phyloP scores from a whole-genome alignment of 1,140 invertebrate genomes.

The Chelonus insularis region DNA sequence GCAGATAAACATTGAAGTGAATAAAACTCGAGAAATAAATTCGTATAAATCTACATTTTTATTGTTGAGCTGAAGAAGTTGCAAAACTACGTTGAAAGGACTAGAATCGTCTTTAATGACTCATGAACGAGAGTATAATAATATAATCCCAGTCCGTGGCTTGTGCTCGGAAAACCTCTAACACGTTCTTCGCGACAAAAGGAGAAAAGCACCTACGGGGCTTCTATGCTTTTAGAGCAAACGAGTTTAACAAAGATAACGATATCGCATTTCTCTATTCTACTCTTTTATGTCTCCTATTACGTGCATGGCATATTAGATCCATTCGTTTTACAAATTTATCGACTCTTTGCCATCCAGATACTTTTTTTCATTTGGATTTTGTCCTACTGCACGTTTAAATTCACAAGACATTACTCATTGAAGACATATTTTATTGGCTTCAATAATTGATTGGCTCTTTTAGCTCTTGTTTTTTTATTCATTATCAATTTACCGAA shows the following conservation, averaged over 20 bases:
- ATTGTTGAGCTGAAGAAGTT: constrained; percentile 10
- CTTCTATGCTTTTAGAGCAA: not conserved
- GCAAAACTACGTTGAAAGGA: constrained; percentile 21
- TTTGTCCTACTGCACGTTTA: too few relatives aligned
- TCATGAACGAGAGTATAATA: constrained; percentile 17
- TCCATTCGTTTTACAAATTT: constrained; percentile 22
- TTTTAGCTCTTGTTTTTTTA: too few relatives aligned
- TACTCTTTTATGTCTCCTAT: not conserved
- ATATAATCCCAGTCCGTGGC: constrained; percentile 19
- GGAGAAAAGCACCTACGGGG: not conserved
- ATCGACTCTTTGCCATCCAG: not conserved
- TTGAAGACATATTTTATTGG: too few relatives aligned
- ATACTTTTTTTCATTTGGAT: not conserved
- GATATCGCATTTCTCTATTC: constrained; percentile 4
- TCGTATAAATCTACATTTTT: too few relatives aligned
- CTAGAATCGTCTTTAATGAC: constrained; percentile 8
- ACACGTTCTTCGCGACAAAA: constrained; percentile 17
- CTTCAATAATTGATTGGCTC: too few relatives aligned
- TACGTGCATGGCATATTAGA: constrained; percentile 16
- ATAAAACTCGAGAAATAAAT: too few relatives aligned
- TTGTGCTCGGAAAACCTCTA: not conserved
- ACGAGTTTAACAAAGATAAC: constrained; percentile 7
- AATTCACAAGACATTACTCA: too few relatives aligned
- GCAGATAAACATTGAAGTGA: too few relatives aligned
- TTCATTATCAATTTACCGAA: too few relatives aligned